Base-by-base conservation (phyloP, 2,888 invertebrate species). In the Seira ritae region DNA sequence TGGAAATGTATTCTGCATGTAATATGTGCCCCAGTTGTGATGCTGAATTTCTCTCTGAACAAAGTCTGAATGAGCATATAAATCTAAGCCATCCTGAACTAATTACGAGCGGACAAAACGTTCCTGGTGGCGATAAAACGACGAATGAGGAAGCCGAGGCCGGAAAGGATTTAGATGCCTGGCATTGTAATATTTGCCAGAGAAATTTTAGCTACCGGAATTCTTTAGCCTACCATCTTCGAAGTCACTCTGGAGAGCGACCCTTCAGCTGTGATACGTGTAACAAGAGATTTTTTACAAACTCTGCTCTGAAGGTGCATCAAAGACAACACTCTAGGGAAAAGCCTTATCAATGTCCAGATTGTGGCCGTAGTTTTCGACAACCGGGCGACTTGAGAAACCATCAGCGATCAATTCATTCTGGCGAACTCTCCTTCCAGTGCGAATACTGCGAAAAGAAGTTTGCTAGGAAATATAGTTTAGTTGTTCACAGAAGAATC, bases 361-460 rank as follows among this genome's bases (percentile, higher is more conserved):
- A 93, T 87, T 97, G 97, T 90, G 95, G 94, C 0, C 93, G 94
- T 1, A 93, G 94, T 89, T 97, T 97, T 91, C 92, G 96, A 0
- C 96, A 96, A 90, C 96, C 96, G 95, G 96, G 96, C 80, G 97
- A 97, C 90, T 92, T 97, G 71, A 96, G 96, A 89, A 96, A 96
- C 90, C 97, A 97, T 91, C 94, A 94, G 82, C 94, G 94, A 37
- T 96, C 96, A 1, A 92, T 96, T 85, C 97, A 97, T 90, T 95
- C 95, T 8, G 94, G 94, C 66, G 90, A 95, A 91, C 96, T 96
- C 90, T 94, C 94, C 87, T 96, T 95, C 90, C 96, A 96, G 90
- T 97, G 97, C 90, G 96, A 96, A 90, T 97, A 95, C 90, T 97
- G 97, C 90, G 95, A 86, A 0, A 85, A 86, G 72, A 95, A 96